These are phyloP conservation scores for Etheostoma cragini DNA, from an alignment of 2,113 vertebrate genomes.

Conservation along the genomic window DNA sequence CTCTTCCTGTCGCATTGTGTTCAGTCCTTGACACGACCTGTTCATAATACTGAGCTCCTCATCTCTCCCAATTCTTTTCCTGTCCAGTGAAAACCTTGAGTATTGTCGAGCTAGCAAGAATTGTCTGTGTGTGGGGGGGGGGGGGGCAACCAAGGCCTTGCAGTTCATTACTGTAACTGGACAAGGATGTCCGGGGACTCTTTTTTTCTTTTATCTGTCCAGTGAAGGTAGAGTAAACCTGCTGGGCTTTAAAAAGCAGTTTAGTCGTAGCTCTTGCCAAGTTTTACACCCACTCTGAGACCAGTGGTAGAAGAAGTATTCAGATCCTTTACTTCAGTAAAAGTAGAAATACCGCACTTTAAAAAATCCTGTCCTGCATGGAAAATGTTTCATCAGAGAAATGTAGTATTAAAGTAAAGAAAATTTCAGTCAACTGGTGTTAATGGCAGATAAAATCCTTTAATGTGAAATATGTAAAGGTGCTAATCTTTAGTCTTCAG, in stretches of 20 bases:
- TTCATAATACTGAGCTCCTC: slow-evolving; percentile 40
- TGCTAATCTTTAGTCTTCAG: no score
- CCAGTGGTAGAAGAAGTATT: no score
- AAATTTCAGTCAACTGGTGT: no score
- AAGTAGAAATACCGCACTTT: no score
- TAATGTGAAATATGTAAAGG: no score
- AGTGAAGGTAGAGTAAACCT: slow-evolving; percentile 29
- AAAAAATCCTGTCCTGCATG: no score
- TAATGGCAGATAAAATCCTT: no score
- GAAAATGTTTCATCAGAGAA: no score
- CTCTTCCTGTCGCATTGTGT: slow-evolving; percentile 71
- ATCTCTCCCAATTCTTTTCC: slow-evolving; percentile 55
- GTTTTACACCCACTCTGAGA: background rate
- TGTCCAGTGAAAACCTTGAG: slow-evolving; percentile 53
- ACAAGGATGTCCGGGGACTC: slow-evolving; percentile 27
- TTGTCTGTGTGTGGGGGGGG: background rate
- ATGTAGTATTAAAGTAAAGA: no score
- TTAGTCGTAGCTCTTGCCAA: background rate
- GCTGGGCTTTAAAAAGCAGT: slow-evolving; percentile 1
- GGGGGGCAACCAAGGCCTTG: slow-evolving; percentile 45
- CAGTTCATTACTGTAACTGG: slow-evolving; percentile 36
- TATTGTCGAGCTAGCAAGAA: slow-evolving; percentile 63
- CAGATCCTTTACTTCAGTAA: no score
- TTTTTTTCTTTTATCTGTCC: background rate
- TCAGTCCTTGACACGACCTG: slow-evolving; percentile 62